These are phyloP conservation scores for Dipodomys stephensi DNA, from an alignment of 2,113 vertebrate species.

Conservation along the genomic window DNA sequence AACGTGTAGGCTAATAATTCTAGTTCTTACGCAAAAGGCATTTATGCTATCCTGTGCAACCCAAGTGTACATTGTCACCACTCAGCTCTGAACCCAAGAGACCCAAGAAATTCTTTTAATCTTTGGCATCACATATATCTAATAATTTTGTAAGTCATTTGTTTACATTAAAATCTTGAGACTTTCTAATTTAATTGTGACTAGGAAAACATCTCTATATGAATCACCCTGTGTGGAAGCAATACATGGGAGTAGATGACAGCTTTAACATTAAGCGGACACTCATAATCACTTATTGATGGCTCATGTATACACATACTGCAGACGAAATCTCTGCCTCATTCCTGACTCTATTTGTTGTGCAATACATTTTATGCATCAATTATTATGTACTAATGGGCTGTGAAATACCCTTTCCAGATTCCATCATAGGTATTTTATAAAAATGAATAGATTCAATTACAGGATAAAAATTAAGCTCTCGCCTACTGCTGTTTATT, in stretches of 20 bases:
- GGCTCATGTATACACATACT: not conserved
- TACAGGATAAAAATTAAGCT: slow-evolving; percentile 65
- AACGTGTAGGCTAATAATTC: not conserved
- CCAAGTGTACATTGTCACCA: not conserved
- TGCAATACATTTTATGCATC: slow-evolving; percentile 63
- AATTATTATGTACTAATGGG: slow-evolving; percentile 76
- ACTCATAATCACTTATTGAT: slow-evolving; percentile 32
- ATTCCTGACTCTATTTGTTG: slow-evolving; percentile 62
- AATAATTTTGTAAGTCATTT: not conserved
- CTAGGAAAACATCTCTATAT: slow-evolving; percentile 11
- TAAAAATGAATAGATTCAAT: slow-evolving; percentile 77
- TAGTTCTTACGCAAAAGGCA: not conserved
- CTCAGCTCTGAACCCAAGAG: slow-evolving; percentile 14
- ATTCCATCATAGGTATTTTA: slow-evolving; percentile 69
- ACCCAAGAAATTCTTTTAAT: not conserved
- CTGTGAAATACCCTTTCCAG: slow-evolving; percentile 73
- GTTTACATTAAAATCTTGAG: slow-evolving; percentile 47
- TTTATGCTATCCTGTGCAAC: not conserved
- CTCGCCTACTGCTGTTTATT: slow-evolving; percentile 67
- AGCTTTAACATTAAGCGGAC: slow-evolving; percentile 34
- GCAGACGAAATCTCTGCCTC: slow-evolving; percentile 44
- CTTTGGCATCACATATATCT: not conserved
- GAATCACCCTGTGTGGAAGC: not conserved
- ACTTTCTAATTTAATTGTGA: slow-evolving; percentile 28
- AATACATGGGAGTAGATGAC: not conserved